Evolutionary conservation across 2,888 invertebrate species (phyloP), one percentile per base, ranked within the genome.

Genomic region (Achlya flavicornis): DNA sequence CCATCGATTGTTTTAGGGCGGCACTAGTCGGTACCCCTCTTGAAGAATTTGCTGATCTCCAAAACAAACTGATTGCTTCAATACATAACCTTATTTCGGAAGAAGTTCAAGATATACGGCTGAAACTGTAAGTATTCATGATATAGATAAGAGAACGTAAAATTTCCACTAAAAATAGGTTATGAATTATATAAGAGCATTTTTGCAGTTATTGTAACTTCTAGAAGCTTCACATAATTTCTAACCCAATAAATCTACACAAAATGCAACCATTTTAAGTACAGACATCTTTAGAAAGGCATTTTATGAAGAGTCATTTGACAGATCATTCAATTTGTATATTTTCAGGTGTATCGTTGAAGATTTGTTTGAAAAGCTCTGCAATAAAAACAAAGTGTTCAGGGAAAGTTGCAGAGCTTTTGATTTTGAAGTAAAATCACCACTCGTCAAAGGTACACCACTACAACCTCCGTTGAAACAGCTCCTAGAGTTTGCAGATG

Each of bases 31-130:
- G 88, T 41, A 88, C 94, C 57, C 90, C 93, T 35, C 80, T 94
- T 41, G 93, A 92, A 66, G 79, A 88, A 63, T 95, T 94, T 77
- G 77, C 74, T 58, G 88, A 85, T 57, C 76, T 94, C 3, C 91
- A 94, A 76, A 81, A 79, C 65, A 90, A 87, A 67, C 76, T 95
- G 63, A 80, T 87, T 72, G 85, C 88, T 64, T 82, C 84, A 63
- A 72, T 92, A 76, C 86, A 87, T 86, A 88, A 89, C 80, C 87
- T 86, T 19, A 91, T 93, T 74, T 84, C 90, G 19, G 80, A 83
- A 63, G 92, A 94, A 66, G 84, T 90, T 69, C 76, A 74, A 62
- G 88, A 90, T 72, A 92, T 95, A 60, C 89, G 88, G 70, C 86
- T 81, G 58, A 91, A 93, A 80, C 76, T 92, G 87, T 87, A 76